Conservation (phyloP, 2,888 invertebrate genomes). For the Cheiracanthium punctorium region DNA sequence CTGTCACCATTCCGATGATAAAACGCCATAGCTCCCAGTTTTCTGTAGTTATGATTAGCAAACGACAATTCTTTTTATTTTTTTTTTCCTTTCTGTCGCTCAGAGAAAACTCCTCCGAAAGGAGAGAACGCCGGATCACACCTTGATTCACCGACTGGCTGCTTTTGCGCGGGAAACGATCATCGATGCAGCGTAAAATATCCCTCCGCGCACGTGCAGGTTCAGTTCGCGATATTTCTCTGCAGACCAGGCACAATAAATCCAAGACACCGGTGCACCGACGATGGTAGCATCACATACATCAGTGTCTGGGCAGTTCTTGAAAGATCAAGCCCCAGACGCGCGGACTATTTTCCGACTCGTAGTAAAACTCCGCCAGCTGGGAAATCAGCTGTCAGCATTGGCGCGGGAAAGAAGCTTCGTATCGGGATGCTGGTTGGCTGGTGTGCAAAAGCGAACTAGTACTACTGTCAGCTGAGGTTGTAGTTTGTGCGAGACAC, state of each 20-base stretch:
- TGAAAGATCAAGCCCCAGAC: conserved; percentile 13
- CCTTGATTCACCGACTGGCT: conserved; percentile 58
- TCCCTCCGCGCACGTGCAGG: conserved; percentile 64
- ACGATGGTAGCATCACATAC: not conserved
- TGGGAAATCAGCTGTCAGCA: conserved; percentile 68
- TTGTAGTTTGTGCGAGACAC: conserved; percentile 7
- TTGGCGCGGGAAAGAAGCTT: conserved; percentile 39
- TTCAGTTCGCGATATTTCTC: not conserved
- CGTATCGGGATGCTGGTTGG: conserved; percentile 38
- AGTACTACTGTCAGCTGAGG: conserved; percentile 41
- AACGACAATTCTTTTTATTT: not conserved
- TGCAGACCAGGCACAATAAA: not conserved
- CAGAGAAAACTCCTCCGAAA: conserved; percentile 23
- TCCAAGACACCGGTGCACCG: not conserved
- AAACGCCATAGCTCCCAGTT: conserved; percentile 50
- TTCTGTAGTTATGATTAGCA: not conserved
- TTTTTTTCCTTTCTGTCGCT: conserved; percentile 30
- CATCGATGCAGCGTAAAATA: conserved; percentile 18
- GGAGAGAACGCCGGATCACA: conserved; percentile 51
- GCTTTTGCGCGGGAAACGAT: conserved; percentile 71
- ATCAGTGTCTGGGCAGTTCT: not conserved
- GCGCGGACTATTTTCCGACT: conserved; percentile 49
- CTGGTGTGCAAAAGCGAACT: conserved; percentile 19
- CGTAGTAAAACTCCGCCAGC: conserved; percentile 65
- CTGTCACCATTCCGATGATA: conserved; percentile 68